Evolutionary conservation across 2,797 vertebrate genomes (phyloP).

Genomic region (Anolis apletophallus): DNA sequence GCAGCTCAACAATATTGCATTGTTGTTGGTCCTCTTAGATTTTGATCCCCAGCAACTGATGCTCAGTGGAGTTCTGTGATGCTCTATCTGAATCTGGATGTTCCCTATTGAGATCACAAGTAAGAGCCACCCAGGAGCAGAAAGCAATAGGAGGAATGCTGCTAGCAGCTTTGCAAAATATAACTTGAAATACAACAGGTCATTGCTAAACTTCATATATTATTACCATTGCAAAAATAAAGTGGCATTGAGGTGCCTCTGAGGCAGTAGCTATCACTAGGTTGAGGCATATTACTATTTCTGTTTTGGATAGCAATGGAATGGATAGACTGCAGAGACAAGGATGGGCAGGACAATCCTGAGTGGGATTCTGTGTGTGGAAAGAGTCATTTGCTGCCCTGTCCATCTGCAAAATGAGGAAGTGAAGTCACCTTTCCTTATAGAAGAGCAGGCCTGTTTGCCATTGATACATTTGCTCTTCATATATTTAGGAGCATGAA

Average conservation of each 20-base stretch:
- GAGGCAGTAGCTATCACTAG: background rate
- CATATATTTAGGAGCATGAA: background rate
- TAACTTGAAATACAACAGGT: background rate
- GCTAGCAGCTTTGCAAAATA: background rate
- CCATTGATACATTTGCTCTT: background rate
- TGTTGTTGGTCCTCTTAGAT: too few relatives aligned
- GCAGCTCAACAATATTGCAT: background rate
- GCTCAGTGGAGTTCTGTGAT: background rate
- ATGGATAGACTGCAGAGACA: background rate
- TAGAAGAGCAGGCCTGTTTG: background rate
- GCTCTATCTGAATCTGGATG: background rate
- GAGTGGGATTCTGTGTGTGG: too few relatives aligned
- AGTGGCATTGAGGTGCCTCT: background rate
- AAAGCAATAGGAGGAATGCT: background rate
- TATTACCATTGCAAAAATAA: background rate
- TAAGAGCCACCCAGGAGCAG: background rate
- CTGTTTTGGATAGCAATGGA: background rate
- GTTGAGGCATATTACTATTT: background rate
- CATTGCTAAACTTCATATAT: background rate
- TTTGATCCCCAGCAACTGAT: background rate
- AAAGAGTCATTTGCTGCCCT: too few relatives aligned
- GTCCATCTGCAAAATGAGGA: background rate
- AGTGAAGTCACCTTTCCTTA: background rate
- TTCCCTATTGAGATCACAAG: background rate
- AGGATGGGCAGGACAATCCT: too few relatives aligned